Percentiles rank a stretch among this genome's conserved stretches.
phyloP scores from a whole-genome alignment of 2,888 invertebrate species.

The Adineta ricciae region DNA sequence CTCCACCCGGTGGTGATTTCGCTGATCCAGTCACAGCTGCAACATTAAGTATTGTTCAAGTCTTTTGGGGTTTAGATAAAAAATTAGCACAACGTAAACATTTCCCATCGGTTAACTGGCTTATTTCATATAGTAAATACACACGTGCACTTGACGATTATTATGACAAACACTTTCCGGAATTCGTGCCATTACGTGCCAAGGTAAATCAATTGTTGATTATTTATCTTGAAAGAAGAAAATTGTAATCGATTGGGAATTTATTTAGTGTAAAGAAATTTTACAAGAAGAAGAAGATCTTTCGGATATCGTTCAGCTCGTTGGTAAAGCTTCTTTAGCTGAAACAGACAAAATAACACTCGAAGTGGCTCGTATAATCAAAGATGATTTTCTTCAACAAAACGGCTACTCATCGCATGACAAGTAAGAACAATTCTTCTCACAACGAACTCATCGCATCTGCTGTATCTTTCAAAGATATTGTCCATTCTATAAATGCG shows the following conservation, averaged over 20 bases:
- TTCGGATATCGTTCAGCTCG: slow-evolving; percentile 97
- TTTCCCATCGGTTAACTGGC: slow-evolving; percentile 99
- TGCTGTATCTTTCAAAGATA: slow-evolving; percentile 57
- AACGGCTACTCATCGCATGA: slow-evolving; percentile 65
- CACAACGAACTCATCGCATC: no score
- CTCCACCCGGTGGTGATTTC: slow-evolving; percentile 99
- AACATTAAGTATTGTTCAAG: slow-evolving; percentile 93
- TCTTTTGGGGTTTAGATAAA: slow-evolving; percentile 98
- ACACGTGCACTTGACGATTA: slow-evolving; percentile 79
- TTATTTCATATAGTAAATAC: slow-evolving; percentile 75
- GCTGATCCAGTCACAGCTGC: slow-evolving; percentile 99
- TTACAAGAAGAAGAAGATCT: slow-evolving; percentile 96
- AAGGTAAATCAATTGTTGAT: slow-evolving; percentile 58
- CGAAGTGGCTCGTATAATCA: slow-evolving; percentile 91
- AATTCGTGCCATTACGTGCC: slow-evolving; percentile 90
- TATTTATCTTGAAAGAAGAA: no score
- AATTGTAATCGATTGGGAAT: background rate
- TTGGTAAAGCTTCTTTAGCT: slow-evolving; percentile 94
- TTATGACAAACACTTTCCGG: slow-evolving; percentile 93
- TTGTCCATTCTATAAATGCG: slow-evolving; percentile 99
- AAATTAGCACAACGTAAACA: slow-evolving; percentile 97
- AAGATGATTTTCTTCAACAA: slow-evolving; percentile 98
- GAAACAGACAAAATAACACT: slow-evolving; percentile 98
- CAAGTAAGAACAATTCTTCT: no score
- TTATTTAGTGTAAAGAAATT: slow-evolving; percentile 65